phyloP scores from a whole-genome alignment of 2,113 vertebrate species.

The Chaetodon trifascialis region DNA sequence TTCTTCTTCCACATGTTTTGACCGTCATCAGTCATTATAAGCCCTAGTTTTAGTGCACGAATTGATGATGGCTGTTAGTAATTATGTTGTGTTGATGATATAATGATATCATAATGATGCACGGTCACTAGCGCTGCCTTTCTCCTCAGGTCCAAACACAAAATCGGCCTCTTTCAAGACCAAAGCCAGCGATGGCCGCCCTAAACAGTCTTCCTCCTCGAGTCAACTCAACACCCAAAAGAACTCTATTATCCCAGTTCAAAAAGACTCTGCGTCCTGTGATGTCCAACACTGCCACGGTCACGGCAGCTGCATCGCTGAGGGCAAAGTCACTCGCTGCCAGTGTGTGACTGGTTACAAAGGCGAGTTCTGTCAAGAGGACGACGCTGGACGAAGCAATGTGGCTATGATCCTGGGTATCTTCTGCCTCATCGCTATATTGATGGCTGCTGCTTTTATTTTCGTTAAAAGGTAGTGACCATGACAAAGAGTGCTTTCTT shows the following conservation, averaged over 20 bases:
- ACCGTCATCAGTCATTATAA: too few species aligned
- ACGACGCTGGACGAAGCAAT: slow-evolving; percentile 21
- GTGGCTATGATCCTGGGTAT: slow-evolving; percentile 61
- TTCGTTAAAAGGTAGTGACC: slow-evolving; percentile 66
- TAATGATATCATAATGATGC: too few species aligned
- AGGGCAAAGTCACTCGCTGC: slow-evolving; percentile 78
- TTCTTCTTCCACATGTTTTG: too few species aligned
- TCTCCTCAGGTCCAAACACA: slow-evolving; percentile 53
- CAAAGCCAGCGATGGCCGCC: background rate
- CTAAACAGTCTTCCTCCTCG: background rate
- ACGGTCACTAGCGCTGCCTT: background rate
- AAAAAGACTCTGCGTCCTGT: slow-evolving; percentile 75
- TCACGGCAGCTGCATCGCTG: slow-evolving; percentile 82
- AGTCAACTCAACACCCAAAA: background rate
- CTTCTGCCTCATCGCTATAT: slow-evolving; percentile 16
- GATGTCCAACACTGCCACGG: slow-evolving; percentile 81
- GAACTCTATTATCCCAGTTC: slow-evolving; percentile 32
- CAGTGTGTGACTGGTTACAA: slow-evolving; percentile 83
- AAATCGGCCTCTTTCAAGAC: slow-evolving; percentile 4
- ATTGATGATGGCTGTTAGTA: too few species aligned
- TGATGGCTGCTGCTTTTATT: slow-evolving; percentile 38
- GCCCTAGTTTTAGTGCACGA: too few species aligned
- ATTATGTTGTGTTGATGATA: too few species aligned
- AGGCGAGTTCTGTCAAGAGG: slow-evolving; percentile 87
- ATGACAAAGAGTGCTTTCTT: background rate